Conservation (phyloP, 2,113 vertebrate species). For the Phyllostomus discolor region DNA sequence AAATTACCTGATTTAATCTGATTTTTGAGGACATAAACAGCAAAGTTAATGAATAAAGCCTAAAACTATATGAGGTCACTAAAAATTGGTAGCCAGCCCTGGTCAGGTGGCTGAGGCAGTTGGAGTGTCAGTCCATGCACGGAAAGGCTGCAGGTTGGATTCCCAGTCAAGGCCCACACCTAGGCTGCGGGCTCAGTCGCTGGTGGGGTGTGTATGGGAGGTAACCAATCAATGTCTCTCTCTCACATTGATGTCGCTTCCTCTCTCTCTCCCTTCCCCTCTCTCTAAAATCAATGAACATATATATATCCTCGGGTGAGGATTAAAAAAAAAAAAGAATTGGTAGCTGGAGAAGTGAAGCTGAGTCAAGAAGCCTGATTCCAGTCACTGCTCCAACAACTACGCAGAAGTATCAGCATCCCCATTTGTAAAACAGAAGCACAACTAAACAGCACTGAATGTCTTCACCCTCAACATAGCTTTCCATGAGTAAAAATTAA, state of each 20-base stretch:
- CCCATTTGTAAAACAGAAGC: neutral
- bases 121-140: no score
- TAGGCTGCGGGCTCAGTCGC: no score
- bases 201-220: no score
- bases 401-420: neutral
- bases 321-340: no score
- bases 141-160: no score
- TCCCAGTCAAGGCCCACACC: no score
- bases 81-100: neutral
- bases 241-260: no score
- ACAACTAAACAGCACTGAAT: neutral
- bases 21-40: neutral
- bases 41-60: neutral
- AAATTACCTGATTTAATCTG: neutral
- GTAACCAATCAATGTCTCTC: no score
- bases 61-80: neutral
- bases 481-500: neutral
- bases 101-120: no score
- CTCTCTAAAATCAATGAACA: no score
- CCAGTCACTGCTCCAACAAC: neutral
- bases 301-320: no score
- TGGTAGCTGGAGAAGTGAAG: neutral
- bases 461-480: neutral
- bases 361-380: neutral
- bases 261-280: no score